These are phyloP conservation scores for Bhutanitis thaidina DNA, from an alignment of 2,888 invertebrate genomes.

Conservation along the genomic window DNA sequence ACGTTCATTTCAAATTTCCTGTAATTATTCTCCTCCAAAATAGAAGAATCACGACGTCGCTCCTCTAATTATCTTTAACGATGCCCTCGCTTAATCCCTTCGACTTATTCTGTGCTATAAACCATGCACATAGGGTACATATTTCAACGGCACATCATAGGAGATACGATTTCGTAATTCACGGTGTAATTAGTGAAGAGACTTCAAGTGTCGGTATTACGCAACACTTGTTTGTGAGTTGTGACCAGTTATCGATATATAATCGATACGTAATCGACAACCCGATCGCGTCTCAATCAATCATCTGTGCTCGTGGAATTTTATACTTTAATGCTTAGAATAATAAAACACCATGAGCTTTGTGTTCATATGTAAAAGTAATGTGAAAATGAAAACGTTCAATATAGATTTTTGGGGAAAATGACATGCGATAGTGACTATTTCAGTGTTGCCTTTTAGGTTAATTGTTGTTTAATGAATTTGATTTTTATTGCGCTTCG, in stretches of 20 bases:
- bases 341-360: too few relatives aligned
- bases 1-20: background rate
- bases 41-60: background rate
- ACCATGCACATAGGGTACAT: background rate
- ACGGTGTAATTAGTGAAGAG: slow-evolving; percentile 33
- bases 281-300: slow-evolving; percentile 35
- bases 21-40: background rate
- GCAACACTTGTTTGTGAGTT: slow-evolving; percentile 29
- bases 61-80: slow-evolving; percentile 1
- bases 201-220: slow-evolving; percentile 26
- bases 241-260: slow-evolving; percentile 34
- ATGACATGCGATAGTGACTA: too few relatives aligned
- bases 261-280: too few relatives aligned
- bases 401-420: too few relatives aligned
- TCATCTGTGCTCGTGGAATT: slow-evolving; percentile 23
- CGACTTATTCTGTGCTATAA: background rate
- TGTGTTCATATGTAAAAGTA: too few relatives aligned
- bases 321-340: background rate
- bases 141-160: background rate
- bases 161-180: background rate
- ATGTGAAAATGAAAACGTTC: too few relatives aligned
- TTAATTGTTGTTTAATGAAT: too few relatives aligned
- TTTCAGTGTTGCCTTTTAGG: background rate
- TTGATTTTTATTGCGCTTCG: too few relatives aligned
- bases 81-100: too few relatives aligned